These are phyloP conservation scores for Lycaena phlaeas DNA, from an alignment of 2,888 invertebrate species.

Conservation along the genomic window DNA sequence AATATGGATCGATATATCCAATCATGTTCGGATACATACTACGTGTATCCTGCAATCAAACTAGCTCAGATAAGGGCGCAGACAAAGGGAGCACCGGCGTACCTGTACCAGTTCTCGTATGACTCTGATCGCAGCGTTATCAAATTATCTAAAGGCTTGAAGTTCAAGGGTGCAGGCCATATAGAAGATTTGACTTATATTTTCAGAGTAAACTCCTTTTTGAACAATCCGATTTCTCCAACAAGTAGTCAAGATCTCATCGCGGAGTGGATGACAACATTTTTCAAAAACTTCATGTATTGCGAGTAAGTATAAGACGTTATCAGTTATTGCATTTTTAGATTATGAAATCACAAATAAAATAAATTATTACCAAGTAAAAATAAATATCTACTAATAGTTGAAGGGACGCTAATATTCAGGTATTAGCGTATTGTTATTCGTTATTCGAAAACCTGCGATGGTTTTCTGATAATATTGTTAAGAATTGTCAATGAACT, in stretches of 20 bases:
- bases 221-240: slow-evolving; percentile 14
- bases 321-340: no score
- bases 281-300: slow-evolving; percentile 39
- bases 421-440: no score
- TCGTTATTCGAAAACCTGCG: no score
- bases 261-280: slow-evolving; percentile 39
- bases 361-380: no score
- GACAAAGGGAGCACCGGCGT: slow-evolving; percentile 48
- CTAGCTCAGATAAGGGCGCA: slow-evolving; percentile 29
- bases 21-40: slow-evolving; percentile 39
- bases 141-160: slow-evolving; percentile 40
- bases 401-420: no score
- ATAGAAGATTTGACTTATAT: slow-evolving; percentile 73
- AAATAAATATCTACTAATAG: no score
- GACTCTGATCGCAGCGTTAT: slow-evolving; percentile 58
- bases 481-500: no score
- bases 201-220: slow-evolving; percentile 45
- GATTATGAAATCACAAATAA: no score
- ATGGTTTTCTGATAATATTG: no score
- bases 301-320: slow-evolving; percentile 33
- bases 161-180: slow-evolving; percentile 69
- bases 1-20: slow-evolving; percentile 35
- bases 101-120: slow-evolving; percentile 68
- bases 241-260: no score
- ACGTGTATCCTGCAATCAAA: slow-evolving; percentile 43